phyloP scores from a whole-genome alignment of 2,797 vertebrate species.

The Echiichthys vipera region DNA sequence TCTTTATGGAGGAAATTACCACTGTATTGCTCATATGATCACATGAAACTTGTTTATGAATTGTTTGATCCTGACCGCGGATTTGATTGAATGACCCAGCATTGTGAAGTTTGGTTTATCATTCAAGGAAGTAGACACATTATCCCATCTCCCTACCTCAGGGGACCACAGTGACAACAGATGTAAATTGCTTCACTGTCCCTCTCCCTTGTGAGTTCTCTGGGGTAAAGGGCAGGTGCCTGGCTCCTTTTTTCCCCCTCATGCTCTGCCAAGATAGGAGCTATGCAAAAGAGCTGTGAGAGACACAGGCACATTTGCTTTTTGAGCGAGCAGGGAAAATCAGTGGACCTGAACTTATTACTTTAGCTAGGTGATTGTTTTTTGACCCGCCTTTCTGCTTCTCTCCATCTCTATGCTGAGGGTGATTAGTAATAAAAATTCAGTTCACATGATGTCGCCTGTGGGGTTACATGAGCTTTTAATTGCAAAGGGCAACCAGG shows the following conservation, averaged over 20 bases:
- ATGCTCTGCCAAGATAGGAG: constrained; percentile 52
- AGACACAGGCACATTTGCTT: constrained; percentile 61
- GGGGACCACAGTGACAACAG: constrained; percentile 47
- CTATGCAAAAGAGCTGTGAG: constrained; percentile 50
- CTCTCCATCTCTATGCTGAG: constrained; percentile 13
- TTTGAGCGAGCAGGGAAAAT: constrained; percentile 55
- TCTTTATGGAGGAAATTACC: constrained; percentile 44
- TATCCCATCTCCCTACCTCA: constrained; percentile 40
- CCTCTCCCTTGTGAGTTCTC: constrained; percentile 49
- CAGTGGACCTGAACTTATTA: constrained; percentile 73
- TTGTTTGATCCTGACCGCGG: constrained; percentile 35
- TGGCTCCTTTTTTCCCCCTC: constrained; percentile 42
- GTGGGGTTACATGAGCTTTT: constrained; percentile 60
- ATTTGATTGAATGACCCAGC: constrained; percentile 8
- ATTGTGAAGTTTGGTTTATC: constrained; percentile 54
- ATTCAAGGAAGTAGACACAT: constrained; percentile 51
- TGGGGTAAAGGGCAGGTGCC: constrained; percentile 56
- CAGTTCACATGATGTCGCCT: constrained; percentile 48
- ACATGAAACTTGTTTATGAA: too few species aligned
- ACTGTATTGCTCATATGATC: constrained; percentile 13
- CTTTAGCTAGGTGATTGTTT: constrained; percentile 48
- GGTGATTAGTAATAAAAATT: constrained; percentile 65
- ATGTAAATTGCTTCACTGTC: constrained; percentile 62
- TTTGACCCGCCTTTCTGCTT: constrained; percentile 4
- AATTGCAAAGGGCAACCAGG: constrained; percentile 61